Evolutionary conservation across 2,797 vertebrate species (phyloP).

Genomic region (Balearica regulorum): DNA sequence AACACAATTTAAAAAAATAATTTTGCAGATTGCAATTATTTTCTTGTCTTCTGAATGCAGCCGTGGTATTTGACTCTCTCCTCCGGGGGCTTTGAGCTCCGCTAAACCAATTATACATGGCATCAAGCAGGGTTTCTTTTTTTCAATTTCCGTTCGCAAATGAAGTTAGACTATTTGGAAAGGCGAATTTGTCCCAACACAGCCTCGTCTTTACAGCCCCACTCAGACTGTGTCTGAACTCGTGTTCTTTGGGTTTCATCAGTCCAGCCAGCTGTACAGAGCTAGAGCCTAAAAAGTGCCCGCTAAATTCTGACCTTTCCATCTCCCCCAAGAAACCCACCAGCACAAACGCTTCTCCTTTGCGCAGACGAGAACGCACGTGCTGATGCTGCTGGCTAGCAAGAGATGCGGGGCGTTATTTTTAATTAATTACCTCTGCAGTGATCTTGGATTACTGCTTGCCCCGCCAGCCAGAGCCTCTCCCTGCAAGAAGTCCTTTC

Average conservation of each 20-base stretch:
- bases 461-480: background rate
- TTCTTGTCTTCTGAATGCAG: constrained; percentile 14
- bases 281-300: background rate
- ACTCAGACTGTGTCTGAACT: background rate
- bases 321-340: background rate
- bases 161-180: background rate
- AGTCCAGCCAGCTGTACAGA: background rate
- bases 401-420: background rate
- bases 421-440: background rate
- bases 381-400: background rate
- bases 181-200: background rate
- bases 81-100: constrained; percentile 1
- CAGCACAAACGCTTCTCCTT: background rate
- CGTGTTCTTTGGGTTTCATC: background rate
- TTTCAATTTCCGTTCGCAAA: background rate
- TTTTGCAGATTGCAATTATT: constrained; percentile 4
- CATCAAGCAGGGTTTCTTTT: background rate
- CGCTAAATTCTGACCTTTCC: background rate
- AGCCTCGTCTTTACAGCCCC: background rate
- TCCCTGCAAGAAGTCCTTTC: background rate
- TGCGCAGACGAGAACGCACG: background rate
- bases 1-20: background rate
- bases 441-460: background rate
- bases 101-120: background rate
- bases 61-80: background rate